Percentiles rank a stretch among this genome's conserved stretches.
Conservation (phyloP, 1,140 invertebrate genomes). For the Hormaphis cornu region DNA sequence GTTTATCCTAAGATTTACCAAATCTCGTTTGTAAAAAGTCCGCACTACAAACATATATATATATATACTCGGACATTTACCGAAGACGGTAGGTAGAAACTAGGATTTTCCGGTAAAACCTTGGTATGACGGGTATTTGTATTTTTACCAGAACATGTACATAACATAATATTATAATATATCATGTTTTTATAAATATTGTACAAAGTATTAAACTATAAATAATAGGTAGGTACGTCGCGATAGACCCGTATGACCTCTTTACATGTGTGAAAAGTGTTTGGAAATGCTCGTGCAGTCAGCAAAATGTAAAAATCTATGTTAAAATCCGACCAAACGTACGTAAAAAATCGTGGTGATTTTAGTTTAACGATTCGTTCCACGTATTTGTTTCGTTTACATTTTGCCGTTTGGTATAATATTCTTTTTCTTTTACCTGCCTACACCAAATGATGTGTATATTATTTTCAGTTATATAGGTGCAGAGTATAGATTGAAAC, state of each 20-base stretch:
- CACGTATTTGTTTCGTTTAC: slow-evolving; percentile 2
- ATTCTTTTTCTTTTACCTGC: not conserved
- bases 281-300: not conserved
- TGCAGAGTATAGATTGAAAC: too few species aligned
- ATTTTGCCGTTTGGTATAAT: not conserved
- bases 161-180: not conserved
- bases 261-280: not conserved
- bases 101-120: too few species aligned
- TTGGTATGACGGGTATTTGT: too few species aligned
- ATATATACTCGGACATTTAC: too few species aligned
- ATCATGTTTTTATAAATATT: slow-evolving; percentile 20
- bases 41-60: too few species aligned
- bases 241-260: too few species aligned
- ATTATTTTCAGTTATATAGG: not conserved
- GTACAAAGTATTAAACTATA: not conserved
- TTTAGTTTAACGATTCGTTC: not conserved
- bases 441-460: too few species aligned
- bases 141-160: not conserved
- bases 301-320: not conserved
- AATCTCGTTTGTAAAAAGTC: too few species aligned
- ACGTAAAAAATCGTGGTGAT: not conserved
- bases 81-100: too few species aligned
- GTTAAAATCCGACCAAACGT: slow-evolving; percentile 11
- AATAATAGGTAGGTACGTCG: not conserved
- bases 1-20: too few species aligned